These are phyloP conservation scores for Amphilophus citrinellus DNA, from an alignment of 2,113 vertebrate species.

Conservation along the genomic window DNA sequence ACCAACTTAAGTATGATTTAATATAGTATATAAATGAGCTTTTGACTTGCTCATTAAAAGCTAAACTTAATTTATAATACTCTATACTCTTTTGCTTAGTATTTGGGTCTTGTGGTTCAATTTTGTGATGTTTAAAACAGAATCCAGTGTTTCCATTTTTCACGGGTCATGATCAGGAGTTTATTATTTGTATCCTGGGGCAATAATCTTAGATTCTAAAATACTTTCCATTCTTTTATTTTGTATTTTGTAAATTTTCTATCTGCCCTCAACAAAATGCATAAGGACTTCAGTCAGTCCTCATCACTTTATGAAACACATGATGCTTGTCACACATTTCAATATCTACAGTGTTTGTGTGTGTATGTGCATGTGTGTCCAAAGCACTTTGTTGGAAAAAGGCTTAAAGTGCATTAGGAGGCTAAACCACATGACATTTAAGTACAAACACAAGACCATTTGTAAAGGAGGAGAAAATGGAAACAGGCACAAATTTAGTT, in stretches of 20 bases:
- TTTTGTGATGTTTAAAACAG: too few species aligned
- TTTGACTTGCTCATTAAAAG: too few species aligned
- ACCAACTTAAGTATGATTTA: too few species aligned
- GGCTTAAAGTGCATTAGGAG: conserved; percentile 47
- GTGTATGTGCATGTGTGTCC: neutral
- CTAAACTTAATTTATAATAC: too few species aligned
- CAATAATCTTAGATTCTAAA: neutral
- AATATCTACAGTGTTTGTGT: neutral
- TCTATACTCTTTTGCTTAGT: too few species aligned
- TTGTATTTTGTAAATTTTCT: neutral
- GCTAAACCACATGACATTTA: conserved; percentile 44
- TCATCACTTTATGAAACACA: neutral
- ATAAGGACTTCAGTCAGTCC: neutral
- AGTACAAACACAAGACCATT: conserved; percentile 52
- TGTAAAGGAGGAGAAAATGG: conserved; percentile 26
- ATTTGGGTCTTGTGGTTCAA: too few species aligned
- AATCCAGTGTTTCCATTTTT: neutral
- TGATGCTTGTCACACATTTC: neutral
- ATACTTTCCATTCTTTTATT: neutral
- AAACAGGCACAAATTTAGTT: conserved; percentile 17
- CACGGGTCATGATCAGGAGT: neutral
- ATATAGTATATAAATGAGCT: too few species aligned
- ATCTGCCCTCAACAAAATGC: neutral
- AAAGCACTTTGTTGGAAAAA: conserved; percentile 21
- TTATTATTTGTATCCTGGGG: neutral